Base-by-base conservation (phyloP, 2,113 vertebrate species). In the Callipepla californica region DNA sequence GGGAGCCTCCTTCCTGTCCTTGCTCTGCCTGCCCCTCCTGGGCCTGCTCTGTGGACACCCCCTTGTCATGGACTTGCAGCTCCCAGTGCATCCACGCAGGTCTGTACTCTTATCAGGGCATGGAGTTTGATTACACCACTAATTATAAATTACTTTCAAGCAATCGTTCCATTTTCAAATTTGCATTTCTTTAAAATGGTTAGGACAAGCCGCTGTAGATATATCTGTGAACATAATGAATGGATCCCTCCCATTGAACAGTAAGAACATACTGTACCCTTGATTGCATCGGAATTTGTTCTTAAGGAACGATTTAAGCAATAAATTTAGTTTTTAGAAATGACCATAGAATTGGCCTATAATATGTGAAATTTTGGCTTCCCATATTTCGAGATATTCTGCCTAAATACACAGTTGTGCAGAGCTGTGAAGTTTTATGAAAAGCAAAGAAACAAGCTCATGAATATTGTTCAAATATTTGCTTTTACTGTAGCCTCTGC, bases 51-150 rank as follows among this genome's bases (percentile, higher is more conserved):
- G 6, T 62, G 30, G 48, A 17, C 34, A 8, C 13, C 40, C 36
- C 22, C 34, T 3, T 0, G 1, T 34, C 6, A 2, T 0, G 9
- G 26, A 32, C 13, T 7, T 53, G 22, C 47, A 47, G 66, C 32
- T 86, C 28, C 63, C 61, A 14, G 11, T 11, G 1, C 3, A 4
- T 4, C 7, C 13, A 8, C 40, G 2, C 34, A 25, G 32, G 21
- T 12, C 51, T 3, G 0, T 13, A 4, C 21, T 68, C 1, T 11
- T 5, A 6, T 18, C 36, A 44, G 38, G 42, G 45, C 9, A 7
- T 5, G 7, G 34, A 47, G 4, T 14, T 4, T 32, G 57, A 30
- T 78, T 48, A 11, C 17, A 18, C 12, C n/a, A 53, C 1, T 21
- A 18, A 65, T 18, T 61, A 15, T 36, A 36, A 69, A 50, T 58